Evolutionary conservation across 2,113 vertebrate genomes (phyloP).

Genomic region (Scortum barcoo): DNA sequence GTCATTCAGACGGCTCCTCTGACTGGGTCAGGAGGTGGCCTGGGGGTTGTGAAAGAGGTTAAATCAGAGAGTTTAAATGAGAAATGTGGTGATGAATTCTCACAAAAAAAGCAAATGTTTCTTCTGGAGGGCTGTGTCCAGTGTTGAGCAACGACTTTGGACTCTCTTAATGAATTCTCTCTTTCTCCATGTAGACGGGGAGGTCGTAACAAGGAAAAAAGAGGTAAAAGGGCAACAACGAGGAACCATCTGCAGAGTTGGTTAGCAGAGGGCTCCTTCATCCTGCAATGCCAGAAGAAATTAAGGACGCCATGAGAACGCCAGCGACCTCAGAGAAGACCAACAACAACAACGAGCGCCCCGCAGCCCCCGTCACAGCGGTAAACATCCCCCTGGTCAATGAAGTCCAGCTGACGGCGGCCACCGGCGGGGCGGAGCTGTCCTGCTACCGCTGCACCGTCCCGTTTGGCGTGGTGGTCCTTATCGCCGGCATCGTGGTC

Average conservation of each 20-base stretch:
- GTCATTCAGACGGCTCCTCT: conserved; percentile 66
- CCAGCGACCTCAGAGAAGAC: conserved; percentile 83
- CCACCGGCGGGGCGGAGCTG: conserved; percentile 94
- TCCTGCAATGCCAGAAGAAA: conserved; percentile 89
- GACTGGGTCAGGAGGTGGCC: conserved; percentile 42
- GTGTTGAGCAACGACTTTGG: conserved; percentile 49
- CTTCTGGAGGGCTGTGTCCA: not conserved
- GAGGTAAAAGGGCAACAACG: not conserved
- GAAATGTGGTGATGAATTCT: conserved; percentile 54
- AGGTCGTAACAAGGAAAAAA: conserved; percentile 43
- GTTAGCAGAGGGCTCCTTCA: conserved; percentile 22
- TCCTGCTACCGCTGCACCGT: conserved; percentile 97
- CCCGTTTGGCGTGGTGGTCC: conserved; percentile 94
- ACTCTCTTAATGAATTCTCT: not conserved
- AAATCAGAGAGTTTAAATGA: conserved; percentile 42
- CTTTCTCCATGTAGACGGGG: conserved; percentile 50
- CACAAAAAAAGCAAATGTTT: conserved; percentile 59
- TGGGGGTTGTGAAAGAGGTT: conserved; percentile 50
- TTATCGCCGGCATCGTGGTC: conserved; percentile 94
- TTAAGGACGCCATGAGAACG: conserved; percentile 86
- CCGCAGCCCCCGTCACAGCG: conserved; percentile 54
- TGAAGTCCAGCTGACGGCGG: conserved; percentile 92
- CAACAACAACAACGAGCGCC: conserved; percentile 47
- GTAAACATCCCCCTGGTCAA: conserved; percentile 89
- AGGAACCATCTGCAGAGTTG: conserved; percentile 58